Evolutionary conservation across 2,113 vertebrate genomes (phyloP).

Genomic region (Rhinogobius similis): DNA sequence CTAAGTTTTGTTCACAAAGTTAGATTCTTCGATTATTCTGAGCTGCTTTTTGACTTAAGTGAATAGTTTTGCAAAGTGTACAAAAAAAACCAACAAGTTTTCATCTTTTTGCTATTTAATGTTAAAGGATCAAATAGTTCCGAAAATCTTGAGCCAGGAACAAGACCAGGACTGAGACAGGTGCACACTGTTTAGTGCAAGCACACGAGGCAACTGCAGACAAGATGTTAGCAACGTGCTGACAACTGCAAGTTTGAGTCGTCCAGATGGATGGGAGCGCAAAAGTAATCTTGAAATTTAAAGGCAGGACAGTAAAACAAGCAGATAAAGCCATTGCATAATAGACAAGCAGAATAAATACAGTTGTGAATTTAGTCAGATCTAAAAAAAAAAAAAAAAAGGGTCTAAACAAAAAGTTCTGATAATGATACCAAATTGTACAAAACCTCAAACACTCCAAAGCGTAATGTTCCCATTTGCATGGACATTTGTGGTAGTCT

Average conservation of each 20-base stretch:
- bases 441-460: constrained; percentile 67
- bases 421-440: constrained; percentile 61
- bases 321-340: neutral
- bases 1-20: no score
- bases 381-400: no score
- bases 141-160: constrained; percentile 59
- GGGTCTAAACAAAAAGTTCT: constrained; percentile 25
- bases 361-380: neutral
- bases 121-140: constrained; percentile 54
- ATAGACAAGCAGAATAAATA: neutral
- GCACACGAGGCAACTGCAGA: constrained; percentile 54
- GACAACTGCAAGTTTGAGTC: constrained; percentile 59
- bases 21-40: no score
- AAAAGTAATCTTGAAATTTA: constrained; percentile 37
- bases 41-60: no score
- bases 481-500: constrained; percentile 52
- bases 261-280: constrained; percentile 41
- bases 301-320: constrained; percentile 40
- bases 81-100: no score
- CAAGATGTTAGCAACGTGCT: constrained; percentile 71
- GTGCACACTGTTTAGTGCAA: constrained; percentile 70
- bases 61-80: no score
- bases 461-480: constrained; percentile 37
- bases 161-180: constrained; percentile 68
- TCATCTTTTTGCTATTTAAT: constrained; percentile 47